Percentiles rank a stretch among this genome's conserved stretches.
Conservation (phyloP, 2,797 vertebrate genomes). For the Siniperca undulata region DNA sequence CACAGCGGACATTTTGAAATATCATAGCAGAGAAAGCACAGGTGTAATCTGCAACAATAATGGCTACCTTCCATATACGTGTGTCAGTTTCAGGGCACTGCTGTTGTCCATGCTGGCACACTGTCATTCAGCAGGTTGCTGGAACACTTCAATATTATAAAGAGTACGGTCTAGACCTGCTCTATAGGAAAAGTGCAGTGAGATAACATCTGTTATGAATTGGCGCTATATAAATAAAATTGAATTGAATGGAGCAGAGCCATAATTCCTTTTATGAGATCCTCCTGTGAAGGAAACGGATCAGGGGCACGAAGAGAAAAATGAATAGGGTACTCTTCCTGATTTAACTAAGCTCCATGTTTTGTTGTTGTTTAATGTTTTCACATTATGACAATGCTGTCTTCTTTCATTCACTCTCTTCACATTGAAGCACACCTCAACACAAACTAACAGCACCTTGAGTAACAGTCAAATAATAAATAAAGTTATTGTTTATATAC, state of each 20-base stretch:
- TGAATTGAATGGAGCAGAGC: neutral
- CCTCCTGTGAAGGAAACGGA: too few relatives aligned
- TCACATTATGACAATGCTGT: neutral
- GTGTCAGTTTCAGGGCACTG: neutral
- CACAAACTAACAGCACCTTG: neutral
- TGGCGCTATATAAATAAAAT: too few relatives aligned
- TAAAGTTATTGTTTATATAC: neutral
- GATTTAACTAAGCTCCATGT: neutral
- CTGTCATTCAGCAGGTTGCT: neutral
- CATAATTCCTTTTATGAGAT: neutral
- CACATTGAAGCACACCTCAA: neutral
- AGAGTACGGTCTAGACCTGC: too few relatives aligned
- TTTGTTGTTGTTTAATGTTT: neutral
- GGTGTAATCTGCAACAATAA: neutral
- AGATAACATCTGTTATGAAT: too few relatives aligned
- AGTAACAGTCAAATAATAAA: constrained; percentile 28
- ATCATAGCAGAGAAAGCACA: neutral
- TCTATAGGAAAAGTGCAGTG: too few relatives aligned
- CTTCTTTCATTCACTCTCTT: neutral
- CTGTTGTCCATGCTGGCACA: neutral
- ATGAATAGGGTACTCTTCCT: neutral
- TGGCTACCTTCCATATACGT: neutral
- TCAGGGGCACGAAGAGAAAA: neutral
- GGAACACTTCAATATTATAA: neutral
- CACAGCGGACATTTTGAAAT: neutral